A percentile compares a stretch with the other conserved stretches of the same genome.
phyloP scores from a whole-genome alignment of 2,113 vertebrate genomes.

The Serinus canaria region DNA sequence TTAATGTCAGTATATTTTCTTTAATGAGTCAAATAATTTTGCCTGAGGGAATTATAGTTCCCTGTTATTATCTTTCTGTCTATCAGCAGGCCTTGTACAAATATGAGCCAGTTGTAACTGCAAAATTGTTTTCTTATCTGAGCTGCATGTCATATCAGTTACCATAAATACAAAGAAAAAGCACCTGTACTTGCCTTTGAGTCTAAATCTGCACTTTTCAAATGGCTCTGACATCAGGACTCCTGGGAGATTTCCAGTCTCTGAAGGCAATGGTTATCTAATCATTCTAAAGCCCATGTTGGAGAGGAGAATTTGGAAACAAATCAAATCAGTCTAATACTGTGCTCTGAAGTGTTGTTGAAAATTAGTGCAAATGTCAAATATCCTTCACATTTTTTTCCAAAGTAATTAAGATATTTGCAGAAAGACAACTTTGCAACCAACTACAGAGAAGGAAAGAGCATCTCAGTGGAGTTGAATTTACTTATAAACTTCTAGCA shows the following conservation, averaged over 20 bases:
- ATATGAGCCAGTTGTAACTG: not conserved
- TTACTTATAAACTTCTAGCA: not conserved
- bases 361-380: not conserved
- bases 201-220: not conserved
- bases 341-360: not conserved
- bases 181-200: not conserved
- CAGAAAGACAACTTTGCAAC: not conserved
- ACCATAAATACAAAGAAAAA: not conserved
- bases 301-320: not conserved
- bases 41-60: not conserved
- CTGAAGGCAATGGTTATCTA: not conserved
- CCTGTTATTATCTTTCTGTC: not conserved
- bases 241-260: not conserved
- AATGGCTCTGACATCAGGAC: not conserved
- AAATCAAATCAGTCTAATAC: not conserved
- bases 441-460: not conserved
- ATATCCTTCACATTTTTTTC: not conserved
- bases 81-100: not conserved
- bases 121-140: conserved; percentile 34
- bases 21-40: conserved; percentile 55
- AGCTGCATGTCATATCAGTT: not conserved
- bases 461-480: not conserved
- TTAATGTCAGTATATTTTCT: not conserved
- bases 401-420: not conserved
- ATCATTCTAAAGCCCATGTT: not conserved